Evolutionary conservation across 2,797 vertebrate species (phyloP).

Genomic region (Rallus crepitans): DNA sequence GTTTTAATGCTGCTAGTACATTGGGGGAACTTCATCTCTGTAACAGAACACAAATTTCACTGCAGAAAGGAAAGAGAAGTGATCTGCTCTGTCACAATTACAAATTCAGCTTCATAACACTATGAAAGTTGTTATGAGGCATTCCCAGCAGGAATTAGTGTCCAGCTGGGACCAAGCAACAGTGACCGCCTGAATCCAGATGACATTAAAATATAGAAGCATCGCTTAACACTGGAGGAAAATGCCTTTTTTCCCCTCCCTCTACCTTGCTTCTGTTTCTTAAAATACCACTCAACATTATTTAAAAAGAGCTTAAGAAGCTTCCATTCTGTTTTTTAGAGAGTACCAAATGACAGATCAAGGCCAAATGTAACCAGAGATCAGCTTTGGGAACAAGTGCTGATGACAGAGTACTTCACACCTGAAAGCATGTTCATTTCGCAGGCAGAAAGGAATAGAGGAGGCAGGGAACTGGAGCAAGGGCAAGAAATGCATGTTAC

Average conservation of each 20-base stretch:
- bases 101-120: slow-evolving; percentile 29
- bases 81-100: slow-evolving; percentile 27
- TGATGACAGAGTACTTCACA: background rate
- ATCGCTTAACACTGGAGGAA: slow-evolving; percentile 33
- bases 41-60: slow-evolving; percentile 4
- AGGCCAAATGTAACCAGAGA: background rate
- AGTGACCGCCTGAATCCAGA: slow-evolving; percentile 34
- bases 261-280: background rate
- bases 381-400: background rate
- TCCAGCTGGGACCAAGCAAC: slow-evolving; percentile 42
- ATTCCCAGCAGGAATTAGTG: slow-evolving; percentile 37
- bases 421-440: background rate
- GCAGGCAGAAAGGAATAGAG: background rate
- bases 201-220: slow-evolving; percentile 51
- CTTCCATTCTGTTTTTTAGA: background rate
- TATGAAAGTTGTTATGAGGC: slow-evolving; percentile 10
- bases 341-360: background rate
- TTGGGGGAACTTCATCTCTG: background rate
- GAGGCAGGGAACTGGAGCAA: background rate
- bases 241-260: background rate
- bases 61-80: slow-evolving; percentile 7
- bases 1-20: background rate
- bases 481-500: background rate
- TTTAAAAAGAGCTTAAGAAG: slow-evolving; percentile 2
- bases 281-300: slow-evolving; percentile 26